phyloP scores from a whole-genome alignment of 2,797 vertebrate genomes.

The Strix occidentalis region DNA sequence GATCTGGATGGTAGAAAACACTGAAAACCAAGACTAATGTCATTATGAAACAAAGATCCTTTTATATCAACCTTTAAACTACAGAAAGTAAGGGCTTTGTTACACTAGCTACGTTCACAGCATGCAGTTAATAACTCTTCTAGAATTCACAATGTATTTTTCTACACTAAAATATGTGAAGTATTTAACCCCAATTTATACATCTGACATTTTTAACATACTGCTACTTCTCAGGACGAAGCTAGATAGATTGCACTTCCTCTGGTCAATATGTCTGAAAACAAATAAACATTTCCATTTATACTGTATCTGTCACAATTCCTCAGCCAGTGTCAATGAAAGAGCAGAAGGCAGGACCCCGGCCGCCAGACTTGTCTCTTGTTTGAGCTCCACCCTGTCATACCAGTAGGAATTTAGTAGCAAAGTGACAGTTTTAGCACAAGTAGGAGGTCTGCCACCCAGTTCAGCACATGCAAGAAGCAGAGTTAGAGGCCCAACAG shows the following conservation, averaged over 20 bases:
- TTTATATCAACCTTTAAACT: constrained; percentile 14
- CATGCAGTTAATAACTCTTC: constrained; percentile 1
- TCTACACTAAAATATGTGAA: constrained; percentile 46
- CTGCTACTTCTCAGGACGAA: not conserved
- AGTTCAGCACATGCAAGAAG: not conserved
- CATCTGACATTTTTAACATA: constrained; percentile 26
- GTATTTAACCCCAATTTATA: constrained; percentile 47
- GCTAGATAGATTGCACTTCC: not conserved
- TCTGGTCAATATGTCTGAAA: not conserved
- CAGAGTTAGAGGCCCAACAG: not conserved
- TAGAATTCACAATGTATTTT: constrained; percentile 42
- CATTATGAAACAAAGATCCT: constrained; percentile 21
- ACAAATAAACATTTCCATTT: constrained; percentile 48
- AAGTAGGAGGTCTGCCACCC: not conserved
- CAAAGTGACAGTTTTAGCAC: constrained; percentile 53
- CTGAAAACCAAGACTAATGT: constrained; percentile 18
- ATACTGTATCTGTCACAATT: constrained; percentile 13
- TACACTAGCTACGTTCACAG: not conserved
- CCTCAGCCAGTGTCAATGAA: not conserved
- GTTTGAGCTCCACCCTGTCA: not conserved
- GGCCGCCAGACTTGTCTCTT: not conserved
- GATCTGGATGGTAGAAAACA: not conserved
- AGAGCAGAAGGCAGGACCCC: not conserved
- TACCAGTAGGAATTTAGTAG: constrained; percentile 37
- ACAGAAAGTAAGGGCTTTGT: constrained; percentile 44